phyloP scores from a whole-genome alignment of 1,140 invertebrate species.

The Manduca sexta region DNA sequence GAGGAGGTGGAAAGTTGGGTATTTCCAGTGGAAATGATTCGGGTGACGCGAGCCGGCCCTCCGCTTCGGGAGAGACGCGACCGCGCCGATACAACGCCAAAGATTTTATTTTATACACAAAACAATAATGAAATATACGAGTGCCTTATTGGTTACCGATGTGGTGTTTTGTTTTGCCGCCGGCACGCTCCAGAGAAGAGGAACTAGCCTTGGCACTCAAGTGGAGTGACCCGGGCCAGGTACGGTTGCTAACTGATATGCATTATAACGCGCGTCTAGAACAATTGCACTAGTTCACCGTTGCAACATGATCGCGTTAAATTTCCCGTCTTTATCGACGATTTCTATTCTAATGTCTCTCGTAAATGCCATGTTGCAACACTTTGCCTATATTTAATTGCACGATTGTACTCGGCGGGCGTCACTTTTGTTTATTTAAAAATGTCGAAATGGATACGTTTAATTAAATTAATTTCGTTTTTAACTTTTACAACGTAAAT shows the following conservation, averaged over 20 bases:
- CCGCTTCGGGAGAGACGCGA: slow-evolving; percentile 1
- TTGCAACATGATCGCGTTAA: slow-evolving; percentile 14
- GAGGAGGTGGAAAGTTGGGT: slow-evolving; percentile 45
- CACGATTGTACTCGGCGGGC: slow-evolving; percentile 56
- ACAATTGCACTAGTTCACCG: slow-evolving; percentile 25
- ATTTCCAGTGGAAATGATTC: slow-evolving; percentile 67
- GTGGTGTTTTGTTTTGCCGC: slow-evolving; percentile 58
- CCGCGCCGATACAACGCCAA: slow-evolving; percentile 48
- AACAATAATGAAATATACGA: slow-evolving; percentile 63
- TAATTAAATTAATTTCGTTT: slow-evolving; percentile 5
- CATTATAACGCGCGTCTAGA: slow-evolving; percentile 38
- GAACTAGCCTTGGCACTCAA: slow-evolving; percentile 76
- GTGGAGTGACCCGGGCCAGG: slow-evolving; percentile 77
- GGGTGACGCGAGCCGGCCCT: slow-evolving; percentile 39
- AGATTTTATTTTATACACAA: slow-evolving; percentile 65
- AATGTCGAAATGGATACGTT: slow-evolving; percentile 42
- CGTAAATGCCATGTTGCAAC: slow-evolving; percentile 17
- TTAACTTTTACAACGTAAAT: neutral
- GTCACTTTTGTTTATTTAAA: slow-evolving; percentile 40
- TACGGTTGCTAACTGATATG: slow-evolving; percentile 70
- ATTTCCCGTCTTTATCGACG: neutral
- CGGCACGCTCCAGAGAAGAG: slow-evolving; percentile 52
- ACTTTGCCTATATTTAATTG: slow-evolving; percentile 7
- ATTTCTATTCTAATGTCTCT: neutral
- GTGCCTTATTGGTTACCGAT: slow-evolving; percentile 67